Evolutionary conservation across 2,888 invertebrate species (phyloP).

Genomic region (Protophormia terraenovae): DNA sequence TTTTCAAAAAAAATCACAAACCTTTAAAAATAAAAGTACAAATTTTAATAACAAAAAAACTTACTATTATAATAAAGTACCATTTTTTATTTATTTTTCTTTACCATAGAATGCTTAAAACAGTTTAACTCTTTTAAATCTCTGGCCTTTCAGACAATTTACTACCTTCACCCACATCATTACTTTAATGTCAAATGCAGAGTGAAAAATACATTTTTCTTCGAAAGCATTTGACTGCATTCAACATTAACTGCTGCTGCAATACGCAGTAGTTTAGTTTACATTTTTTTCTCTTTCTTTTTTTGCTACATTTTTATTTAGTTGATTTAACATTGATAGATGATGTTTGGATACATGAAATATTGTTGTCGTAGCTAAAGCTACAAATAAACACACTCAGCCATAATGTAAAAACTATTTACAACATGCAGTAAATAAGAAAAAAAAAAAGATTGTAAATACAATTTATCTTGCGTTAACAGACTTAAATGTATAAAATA

Average conservation of each 20-base stretch:
- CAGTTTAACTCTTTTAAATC: background rate
- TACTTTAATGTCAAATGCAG: slow-evolving; percentile 43
- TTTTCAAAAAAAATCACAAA: too few relatives aligned
- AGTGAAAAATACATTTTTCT: slow-evolving; percentile 34
- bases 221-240: slow-evolving; percentile 20
- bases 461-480: slow-evolving; percentile 47
- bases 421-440: background rate
- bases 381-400: slow-evolving; percentile 21
- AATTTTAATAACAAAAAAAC: too few relatives aligned
- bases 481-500: background rate
- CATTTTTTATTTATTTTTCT: too few relatives aligned
- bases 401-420: slow-evolving; percentile 1
- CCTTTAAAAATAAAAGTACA: too few relatives aligned
- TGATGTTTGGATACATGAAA: slow-evolving; percentile 63
- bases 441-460: slow-evolving; percentile 31
- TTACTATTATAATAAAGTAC: too few relatives aligned
- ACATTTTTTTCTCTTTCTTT: background rate
- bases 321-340: slow-evolving; percentile 62
- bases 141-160: background rate
- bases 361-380: slow-evolving; percentile 49
- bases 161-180: slow-evolving; percentile 54
- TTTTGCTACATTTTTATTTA: background rate
- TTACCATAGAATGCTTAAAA: background rate
- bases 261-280: slow-evolving; percentile 44
- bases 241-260: background rate